Base-by-base conservation (phyloP, 2,113 vertebrate species). In the Anhinga rufa region DNA sequence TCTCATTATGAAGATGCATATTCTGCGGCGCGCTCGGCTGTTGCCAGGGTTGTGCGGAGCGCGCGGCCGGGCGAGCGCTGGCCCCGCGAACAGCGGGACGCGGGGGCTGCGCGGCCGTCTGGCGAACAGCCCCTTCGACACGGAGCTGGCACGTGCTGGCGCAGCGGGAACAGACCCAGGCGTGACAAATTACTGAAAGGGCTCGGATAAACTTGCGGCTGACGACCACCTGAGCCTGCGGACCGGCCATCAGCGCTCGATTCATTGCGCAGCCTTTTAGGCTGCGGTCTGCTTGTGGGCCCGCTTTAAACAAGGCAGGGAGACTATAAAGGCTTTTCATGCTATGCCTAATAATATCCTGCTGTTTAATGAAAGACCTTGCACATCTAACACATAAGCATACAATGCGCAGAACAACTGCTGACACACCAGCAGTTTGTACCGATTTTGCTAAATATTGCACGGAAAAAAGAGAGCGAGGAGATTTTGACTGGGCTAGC, bases 161-260 rank as follows among this genome's bases (percentile, higher is more conserved):
- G 98, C 99, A 99, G 99, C 98, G 97, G 99, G 99, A 98, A 98
- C 98, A 91, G 98, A 97, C 97, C 96, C 96, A 95, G 98, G 97
- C 99, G 98, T 99, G 99, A 99, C 99, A 98, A 99, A 99, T 99
- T 94, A 98, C 98, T 99, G 98, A 99, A 99, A 99, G 98, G 98
- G 98, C 98, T 97, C 97, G 95, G 98, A 98, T 98, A 98, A 98
- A 99, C 98, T 98, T 94, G 88, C 95, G 98, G 97, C 98, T 98
- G 98, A 97, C 97, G 98, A 96, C 98, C 99, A 99, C 99, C 99
- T 99, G 99, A 99, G 99, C 99, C 98, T 98, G 86, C 78, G 76
- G 93, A 82, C 97, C 93, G 88, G 91, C 96, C 98, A 62, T 94
- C 98, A 97, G 84, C 57, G 34, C 95, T 94, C 95, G 81, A 97